These are phyloP conservation scores for Callipepla squamata DNA, from an alignment of 2,113 vertebrate species.

Conservation along the genomic window DNA sequence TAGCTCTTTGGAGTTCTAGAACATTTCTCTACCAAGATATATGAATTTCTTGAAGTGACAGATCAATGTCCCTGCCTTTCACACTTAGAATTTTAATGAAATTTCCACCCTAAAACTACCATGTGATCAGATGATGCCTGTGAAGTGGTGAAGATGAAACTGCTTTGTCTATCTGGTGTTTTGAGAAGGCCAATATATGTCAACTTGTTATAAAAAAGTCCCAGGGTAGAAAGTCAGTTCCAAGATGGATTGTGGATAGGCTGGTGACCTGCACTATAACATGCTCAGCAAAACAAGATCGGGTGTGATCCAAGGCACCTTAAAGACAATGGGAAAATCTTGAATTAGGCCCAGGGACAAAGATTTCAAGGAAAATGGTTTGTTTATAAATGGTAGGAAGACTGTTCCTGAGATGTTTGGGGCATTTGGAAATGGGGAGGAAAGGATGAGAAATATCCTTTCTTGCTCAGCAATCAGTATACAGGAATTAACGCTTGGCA, in stretches of 20 bases:
- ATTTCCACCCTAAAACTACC: not conserved
- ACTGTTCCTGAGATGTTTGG: not conserved
- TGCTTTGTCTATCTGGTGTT: not conserved
- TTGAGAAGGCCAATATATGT: not conserved
- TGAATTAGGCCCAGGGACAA: not conserved
- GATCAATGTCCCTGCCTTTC: not conserved
- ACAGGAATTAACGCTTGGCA: conserved; percentile 53
- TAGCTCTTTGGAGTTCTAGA: not conserved
- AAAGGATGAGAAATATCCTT: conserved; percentile 20
- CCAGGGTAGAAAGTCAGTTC: not conserved
- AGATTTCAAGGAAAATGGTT: not conserved
- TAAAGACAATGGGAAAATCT: not conserved
- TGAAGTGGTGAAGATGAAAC: not conserved
- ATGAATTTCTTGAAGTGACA: not conserved
- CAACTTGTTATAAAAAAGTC: not conserved
- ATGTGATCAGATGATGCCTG: not conserved
- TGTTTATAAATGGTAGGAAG: not conserved
- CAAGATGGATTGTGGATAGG: not conserved
- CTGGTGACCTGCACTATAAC: not conserved
- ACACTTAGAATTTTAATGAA: not conserved
- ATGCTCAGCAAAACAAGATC: not conserved
- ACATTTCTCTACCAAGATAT: not conserved
- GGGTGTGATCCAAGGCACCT: not conserved
- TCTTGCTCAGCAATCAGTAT: conserved; percentile 46
- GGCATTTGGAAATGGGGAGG: not conserved